A percentile compares a stretch with the other conserved stretches of the same genome.
Conservation (phyloP, 2,888 invertebrate species). For the Carcina quercana region DNA sequence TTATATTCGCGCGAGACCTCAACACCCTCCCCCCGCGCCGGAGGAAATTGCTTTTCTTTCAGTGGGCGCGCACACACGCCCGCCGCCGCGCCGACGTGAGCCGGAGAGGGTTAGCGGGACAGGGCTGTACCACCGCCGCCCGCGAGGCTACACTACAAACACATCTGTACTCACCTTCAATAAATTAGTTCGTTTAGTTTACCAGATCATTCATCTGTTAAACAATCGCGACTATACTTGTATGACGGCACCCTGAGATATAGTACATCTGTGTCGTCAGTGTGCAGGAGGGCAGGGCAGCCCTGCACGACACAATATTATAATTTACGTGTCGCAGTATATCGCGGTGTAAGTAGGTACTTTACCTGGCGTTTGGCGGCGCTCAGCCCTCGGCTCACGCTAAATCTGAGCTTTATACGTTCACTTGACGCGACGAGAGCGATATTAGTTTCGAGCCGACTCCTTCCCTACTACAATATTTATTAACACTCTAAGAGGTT, state of each 20-base stretch:
- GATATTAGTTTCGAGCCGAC: constrained; percentile 71
- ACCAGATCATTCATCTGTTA: no score
- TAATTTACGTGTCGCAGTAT: constrained; percentile 73
- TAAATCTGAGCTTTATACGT: constrained; percentile 75
- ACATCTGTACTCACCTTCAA: neutral
- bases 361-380: constrained; percentile 71
- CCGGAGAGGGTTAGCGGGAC: constrained; percentile 65
- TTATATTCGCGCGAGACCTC: constrained; percentile 73
- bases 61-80: constrained; percentile 68
- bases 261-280: neutral
- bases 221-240: neutral
- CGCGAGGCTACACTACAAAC: neutral
- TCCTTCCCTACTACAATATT: constrained; percentile 68
- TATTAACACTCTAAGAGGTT: constrained; percentile 58
- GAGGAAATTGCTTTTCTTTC: constrained; percentile 75
- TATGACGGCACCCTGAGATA: neutral
- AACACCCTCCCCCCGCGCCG: constrained; percentile 42
- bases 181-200: neutral
- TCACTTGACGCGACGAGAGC: constrained; percentile 73
- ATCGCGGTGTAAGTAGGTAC: constrained; percentile 72
- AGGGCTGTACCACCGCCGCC: constrained; percentile 5
- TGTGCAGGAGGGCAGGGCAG: constrained; percentile 1
- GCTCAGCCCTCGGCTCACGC: constrained; percentile 66
- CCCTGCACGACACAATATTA: constrained; percentile 58
- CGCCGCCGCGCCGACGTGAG: constrained; percentile 37